A percentile compares a stretch with the other conserved stretches of the same genome.
These are phyloP conservation scores for Lacerta bilineata DNA, from an alignment of 2,797 vertebrate genomes.

Conservation along the genomic window DNA sequence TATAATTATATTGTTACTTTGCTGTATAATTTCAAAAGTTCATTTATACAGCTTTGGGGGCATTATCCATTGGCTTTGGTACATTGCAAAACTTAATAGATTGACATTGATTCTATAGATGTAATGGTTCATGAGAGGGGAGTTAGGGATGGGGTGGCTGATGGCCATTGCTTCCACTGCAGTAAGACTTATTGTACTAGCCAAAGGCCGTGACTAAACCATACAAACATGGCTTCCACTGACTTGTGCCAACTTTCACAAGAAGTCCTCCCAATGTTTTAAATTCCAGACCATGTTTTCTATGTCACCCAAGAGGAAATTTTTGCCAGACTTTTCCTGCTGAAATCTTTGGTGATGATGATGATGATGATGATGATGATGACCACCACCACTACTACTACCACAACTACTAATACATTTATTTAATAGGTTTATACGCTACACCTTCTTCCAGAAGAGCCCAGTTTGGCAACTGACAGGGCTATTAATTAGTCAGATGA, in stretches of 20 bases:
- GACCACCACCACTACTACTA: too few relatives aligned
- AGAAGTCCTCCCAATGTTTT: neutral
- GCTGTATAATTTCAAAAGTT: neutral
- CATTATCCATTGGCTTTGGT: neutral
- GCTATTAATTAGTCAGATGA: neutral
- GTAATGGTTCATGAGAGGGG: neutral
- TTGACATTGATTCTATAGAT: neutral
- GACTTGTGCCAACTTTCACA: neutral
- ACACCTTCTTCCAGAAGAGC: too few relatives aligned
- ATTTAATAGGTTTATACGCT: too few relatives aligned
- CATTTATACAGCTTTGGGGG: neutral
- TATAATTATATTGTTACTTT: too few relatives aligned
- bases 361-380: too few relatives aligned
- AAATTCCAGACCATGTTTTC: neutral
- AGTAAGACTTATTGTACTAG: too few relatives aligned
- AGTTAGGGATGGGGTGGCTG: neutral
- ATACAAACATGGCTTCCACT: neutral
- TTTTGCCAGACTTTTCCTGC: neutral
- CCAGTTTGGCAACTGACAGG: neutral
- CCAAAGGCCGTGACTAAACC: too few relatives aligned
- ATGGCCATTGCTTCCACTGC: neutral
- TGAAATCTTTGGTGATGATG: neutral
- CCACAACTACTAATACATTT: too few relatives aligned
- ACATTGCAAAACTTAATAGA: neutral
- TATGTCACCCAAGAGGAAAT: neutral